Conservation (phyloP, 2,113 vertebrate species). For the Axis porcinus region DNA sequence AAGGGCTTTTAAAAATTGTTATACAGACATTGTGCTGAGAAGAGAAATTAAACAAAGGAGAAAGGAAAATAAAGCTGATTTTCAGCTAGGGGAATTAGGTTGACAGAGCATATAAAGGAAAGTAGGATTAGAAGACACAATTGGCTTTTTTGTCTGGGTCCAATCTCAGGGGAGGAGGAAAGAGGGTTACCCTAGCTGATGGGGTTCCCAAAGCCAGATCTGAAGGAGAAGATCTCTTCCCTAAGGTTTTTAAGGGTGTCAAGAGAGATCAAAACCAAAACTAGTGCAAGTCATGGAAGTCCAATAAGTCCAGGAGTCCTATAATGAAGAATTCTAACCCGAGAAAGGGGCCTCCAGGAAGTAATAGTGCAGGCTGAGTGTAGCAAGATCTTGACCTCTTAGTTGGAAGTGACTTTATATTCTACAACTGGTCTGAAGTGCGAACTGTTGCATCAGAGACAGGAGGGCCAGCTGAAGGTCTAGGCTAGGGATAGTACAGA, state of each 20-base stretch:
- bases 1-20: background rate
- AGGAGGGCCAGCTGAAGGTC: background rate
- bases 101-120: background rate
- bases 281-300: background rate
- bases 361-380: no score
- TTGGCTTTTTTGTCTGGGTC: background rate
- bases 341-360: background rate
- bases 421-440: background rate
- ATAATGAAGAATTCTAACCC: background rate
- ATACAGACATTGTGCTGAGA: background rate
- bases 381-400: background rate
- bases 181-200: background rate
- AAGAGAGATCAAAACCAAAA: background rate
- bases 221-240: background rate
- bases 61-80: background rate
- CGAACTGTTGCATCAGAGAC: no score
- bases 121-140: background rate
- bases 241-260: background rate
- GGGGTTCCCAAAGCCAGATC: background rate
- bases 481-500: background rate
- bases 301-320: background rate
- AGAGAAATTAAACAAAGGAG: background rate
- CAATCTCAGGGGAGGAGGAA: background rate
- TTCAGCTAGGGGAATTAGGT: background rate
- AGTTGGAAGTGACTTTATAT: background rate